These are phyloP conservation scores for Sarcophaga caerulescens DNA, from an alignment of 2,888 invertebrate species.

Conservation along the genomic window DNA sequence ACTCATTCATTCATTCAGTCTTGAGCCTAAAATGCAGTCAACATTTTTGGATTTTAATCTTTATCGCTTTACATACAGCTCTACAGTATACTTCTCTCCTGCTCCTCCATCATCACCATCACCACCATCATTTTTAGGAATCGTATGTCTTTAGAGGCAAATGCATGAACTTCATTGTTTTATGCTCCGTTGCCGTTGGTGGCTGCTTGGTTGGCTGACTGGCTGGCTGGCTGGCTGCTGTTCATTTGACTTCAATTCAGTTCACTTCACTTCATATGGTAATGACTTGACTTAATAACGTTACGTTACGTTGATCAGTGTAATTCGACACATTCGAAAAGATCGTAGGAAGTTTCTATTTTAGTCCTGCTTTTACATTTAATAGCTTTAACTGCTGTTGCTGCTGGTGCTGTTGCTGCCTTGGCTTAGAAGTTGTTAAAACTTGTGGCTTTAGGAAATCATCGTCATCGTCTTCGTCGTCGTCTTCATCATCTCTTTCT, in stretches of 20 bases:
- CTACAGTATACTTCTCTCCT: constrained; percentile 53
- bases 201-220: too few species aligned
- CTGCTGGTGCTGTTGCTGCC: background rate
- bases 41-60: constrained; percentile 62
- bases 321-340: constrained; percentile 71
- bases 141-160: constrained; percentile 32
- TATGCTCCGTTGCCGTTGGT: background rate
- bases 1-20: constrained; percentile 36
- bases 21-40: constrained; percentile 15
- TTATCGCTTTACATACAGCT: constrained; percentile 60
- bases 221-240: constrained; percentile 58
- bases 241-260: constrained; percentile 46
- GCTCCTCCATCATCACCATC: constrained; percentile 47
- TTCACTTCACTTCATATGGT: constrained; percentile 59
- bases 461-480: constrained; percentile 57
- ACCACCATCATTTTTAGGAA: background rate
- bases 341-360: constrained; percentile 9
- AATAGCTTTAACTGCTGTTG: constrained; percentile 11
- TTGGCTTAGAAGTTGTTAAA: constrained; percentile 44
- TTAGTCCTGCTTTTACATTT: constrained; percentile 21
- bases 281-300: constrained; percentile 65
- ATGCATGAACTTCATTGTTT: constrained; percentile 33
- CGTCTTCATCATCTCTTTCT: constrained; percentile 49
- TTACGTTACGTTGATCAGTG: constrained; percentile 71
- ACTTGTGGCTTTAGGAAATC: constrained; percentile 44